These are phyloP conservation scores for Dermochelys coriacea DNA, from an alignment of 2,797 vertebrate genomes.

Conservation along the genomic window DNA sequence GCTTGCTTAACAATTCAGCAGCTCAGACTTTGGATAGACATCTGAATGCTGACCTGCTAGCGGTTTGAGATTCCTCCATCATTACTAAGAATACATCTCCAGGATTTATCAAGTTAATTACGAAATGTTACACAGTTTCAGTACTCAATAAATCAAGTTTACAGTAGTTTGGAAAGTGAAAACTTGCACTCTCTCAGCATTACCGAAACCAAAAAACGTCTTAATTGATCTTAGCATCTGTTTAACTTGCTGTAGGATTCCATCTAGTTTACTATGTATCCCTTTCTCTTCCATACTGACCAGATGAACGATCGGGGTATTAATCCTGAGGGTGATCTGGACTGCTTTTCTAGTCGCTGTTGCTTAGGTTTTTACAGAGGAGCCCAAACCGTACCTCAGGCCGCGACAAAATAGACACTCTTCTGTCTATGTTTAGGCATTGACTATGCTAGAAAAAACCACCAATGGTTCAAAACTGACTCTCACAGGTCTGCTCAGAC, in stretches of 20 bases:
- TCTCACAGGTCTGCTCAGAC: background rate
- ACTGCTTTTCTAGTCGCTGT: background rate
- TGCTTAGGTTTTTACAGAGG: background rate
- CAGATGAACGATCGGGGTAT: background rate
- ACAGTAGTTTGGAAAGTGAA: background rate
- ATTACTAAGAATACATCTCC: background rate
- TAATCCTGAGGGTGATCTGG: background rate
- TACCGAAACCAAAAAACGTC: background rate
- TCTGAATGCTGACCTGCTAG: background rate
- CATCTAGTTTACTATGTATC: background rate
- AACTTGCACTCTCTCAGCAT: slow-evolving; percentile 1
- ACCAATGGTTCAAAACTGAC: background rate
- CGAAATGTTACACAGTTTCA: background rate
- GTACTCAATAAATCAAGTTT: background rate
- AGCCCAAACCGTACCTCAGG: background rate
- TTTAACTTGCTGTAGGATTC: background rate
- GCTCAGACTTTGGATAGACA: background rate
- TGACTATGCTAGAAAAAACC: background rate
- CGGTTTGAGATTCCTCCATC: background rate
- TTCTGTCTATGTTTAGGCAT: background rate
- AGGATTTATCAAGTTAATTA: background rate
- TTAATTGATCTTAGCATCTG: background rate
- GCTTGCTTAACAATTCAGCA: background rate
- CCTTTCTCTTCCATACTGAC: background rate
- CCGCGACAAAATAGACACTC: background rate